These are phyloP conservation scores for Cosmorhoe ocellata DNA, from an alignment of 2,888 invertebrate species.

Conservation along the genomic window DNA sequence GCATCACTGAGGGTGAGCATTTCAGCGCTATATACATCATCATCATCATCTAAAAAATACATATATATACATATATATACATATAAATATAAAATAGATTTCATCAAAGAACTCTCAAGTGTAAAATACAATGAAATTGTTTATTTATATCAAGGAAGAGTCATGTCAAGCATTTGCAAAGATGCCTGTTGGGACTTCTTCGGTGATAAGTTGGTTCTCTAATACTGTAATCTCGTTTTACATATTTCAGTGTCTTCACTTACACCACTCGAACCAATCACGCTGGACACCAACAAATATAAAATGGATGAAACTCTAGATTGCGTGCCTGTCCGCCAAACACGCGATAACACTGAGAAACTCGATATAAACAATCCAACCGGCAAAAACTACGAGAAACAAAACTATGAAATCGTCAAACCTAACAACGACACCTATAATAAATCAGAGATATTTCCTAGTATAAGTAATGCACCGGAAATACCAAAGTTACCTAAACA, in stretches of 20 bases:
- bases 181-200: too few species aligned
- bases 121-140: too few species aligned
- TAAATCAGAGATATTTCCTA: constrained; percentile 7
- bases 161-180: too few species aligned
- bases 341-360: constrained; percentile 43
- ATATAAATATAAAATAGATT: too few species aligned
- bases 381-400: constrained; percentile 33
- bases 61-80: too few species aligned
- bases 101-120: too few species aligned
- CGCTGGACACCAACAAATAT: constrained; percentile 39
- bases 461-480: constrained; percentile 6
- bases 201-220: too few species aligned
- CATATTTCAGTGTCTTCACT: constrained; percentile 45
- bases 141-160: too few species aligned
- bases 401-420: constrained; percentile 16
- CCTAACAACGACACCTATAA: constrained; percentile 18
- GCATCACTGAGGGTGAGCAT: constrained; percentile 61
- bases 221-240: too few species aligned
- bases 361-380: constrained; percentile 36
- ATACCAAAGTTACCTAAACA: constrained; percentile 27
- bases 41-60: too few species aligned
- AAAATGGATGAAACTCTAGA: constrained; percentile 63
- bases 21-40: too few species aligned
- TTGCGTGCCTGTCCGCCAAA: constrained; percentile 65
- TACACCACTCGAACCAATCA: constrained; percentile 32